Conservation (phyloP, 2,113 vertebrate genomes). For the Gobius niger region DNA sequence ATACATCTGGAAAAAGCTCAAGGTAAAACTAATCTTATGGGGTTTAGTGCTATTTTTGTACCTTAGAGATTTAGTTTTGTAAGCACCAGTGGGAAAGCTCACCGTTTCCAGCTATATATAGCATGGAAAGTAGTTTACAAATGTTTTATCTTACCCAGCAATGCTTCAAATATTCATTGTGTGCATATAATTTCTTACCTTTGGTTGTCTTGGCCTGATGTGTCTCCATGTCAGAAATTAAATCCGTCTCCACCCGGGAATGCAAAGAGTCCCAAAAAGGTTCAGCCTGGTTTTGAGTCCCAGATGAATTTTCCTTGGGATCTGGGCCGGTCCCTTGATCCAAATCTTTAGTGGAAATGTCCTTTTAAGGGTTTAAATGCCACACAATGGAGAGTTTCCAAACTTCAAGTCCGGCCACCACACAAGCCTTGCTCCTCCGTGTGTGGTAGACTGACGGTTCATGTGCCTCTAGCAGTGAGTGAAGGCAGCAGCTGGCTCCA, state of each 20-base stretch:
- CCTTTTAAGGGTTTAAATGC: slow-evolving; percentile 38
- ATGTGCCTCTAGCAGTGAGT: slow-evolving; percentile 24
- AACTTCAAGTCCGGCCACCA: slow-evolving; percentile 29
- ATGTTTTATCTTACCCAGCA: neutral
- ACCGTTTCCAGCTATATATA: neutral
- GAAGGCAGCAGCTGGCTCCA: slow-evolving; percentile 58
- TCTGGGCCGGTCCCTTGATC: slow-evolving; percentile 21
- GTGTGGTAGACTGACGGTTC: slow-evolving; percentile 7
- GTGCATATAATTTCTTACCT: slow-evolving; percentile 35
- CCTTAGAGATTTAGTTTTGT: neutral
- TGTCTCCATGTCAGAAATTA: slow-evolving; percentile 45
- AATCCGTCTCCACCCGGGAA: neutral
- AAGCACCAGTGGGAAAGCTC: neutral
- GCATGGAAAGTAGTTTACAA: neutral
- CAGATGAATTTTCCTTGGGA: slow-evolving; percentile 12
- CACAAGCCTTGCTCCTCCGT: slow-evolving; percentile 1
- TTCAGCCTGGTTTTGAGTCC: slow-evolving; percentile 8
- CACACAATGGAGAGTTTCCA: slow-evolving; percentile 24
- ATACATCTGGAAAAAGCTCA: slow-evolving; percentile 3
- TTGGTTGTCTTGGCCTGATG: slow-evolving; percentile 12
- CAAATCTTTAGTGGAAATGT: neutral
- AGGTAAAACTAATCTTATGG: neutral
- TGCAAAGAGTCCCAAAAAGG: neutral
- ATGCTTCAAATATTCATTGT: neutral
- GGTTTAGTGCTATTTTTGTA: neutral